Evolutionary conservation across 2,797 vertebrate species (phyloP).

Genomic region (Sebastes trivittatus): DNA sequence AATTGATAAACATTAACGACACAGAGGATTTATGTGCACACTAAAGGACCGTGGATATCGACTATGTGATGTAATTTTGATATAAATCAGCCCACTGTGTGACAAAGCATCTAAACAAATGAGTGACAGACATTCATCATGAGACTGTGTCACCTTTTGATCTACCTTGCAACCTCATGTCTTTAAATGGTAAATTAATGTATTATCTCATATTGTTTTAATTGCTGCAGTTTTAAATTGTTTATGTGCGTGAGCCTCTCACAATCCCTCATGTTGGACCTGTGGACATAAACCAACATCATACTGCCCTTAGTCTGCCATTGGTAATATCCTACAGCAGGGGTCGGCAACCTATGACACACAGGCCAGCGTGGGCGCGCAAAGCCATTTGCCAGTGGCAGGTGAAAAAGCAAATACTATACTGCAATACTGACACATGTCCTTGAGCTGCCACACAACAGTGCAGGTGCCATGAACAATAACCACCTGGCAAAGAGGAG

Average conservation of each 20-base stretch:
- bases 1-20: constrained; percentile 65
- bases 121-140: not conserved
- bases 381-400: not conserved
- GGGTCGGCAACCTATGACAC: not conserved
- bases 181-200: not conserved
- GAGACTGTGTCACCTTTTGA: not conserved
- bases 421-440: not conserved
- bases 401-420: not conserved
- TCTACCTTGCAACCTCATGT: not conserved
- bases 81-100: constrained; percentile 46
- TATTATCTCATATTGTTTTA: not conserved
- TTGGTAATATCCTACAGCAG: not conserved
- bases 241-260: not conserved
- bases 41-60: constrained; percentile 43
- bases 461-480: not conserved
- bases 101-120: not conserved
- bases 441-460: not conserved
- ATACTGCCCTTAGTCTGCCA: not conserved
- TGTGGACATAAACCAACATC: not conserved
- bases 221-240: not conserved
- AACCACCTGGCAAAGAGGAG: not conserved
- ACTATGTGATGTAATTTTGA: constrained; percentile 57
- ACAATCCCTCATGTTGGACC: not conserved
- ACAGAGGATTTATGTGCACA: constrained; percentile 53
- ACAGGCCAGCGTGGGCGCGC: not conserved